These are phyloP conservation scores for Ophion ventricosus DNA, from an alignment of 2,888 invertebrate genomes.

Conservation along the genomic window DNA sequence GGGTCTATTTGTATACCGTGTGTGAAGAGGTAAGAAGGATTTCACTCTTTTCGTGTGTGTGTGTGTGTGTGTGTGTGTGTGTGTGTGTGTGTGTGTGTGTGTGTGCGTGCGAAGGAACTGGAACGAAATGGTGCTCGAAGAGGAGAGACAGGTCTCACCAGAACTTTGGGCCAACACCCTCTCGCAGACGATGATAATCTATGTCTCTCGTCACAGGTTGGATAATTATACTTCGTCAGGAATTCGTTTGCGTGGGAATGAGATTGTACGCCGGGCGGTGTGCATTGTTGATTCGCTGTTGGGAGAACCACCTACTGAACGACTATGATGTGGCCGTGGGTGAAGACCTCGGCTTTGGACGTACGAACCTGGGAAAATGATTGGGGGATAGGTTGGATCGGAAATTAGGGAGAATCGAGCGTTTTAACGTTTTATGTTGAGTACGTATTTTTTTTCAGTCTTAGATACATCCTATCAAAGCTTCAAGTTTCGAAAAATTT, in stretches of 20 bases:
- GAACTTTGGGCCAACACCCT: conserved; percentile 16
- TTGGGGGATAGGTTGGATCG: neutral
- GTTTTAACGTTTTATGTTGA: neutral
- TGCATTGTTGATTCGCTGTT: neutral
- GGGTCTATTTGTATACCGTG: conserved; percentile 7
- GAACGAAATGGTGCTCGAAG: conserved; percentile 49
- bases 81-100: neutral
- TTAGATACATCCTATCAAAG: too few relatives aligned
- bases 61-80: neutral
- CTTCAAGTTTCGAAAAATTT: too few relatives aligned
- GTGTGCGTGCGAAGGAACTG: conserved; percentile 32
- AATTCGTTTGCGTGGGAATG: conserved; percentile 18
- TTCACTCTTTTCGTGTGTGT: conserved; percentile 30
- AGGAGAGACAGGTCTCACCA: conserved; percentile 13
- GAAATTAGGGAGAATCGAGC: neutral
- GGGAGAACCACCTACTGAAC: neutral
- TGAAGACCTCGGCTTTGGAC: neutral
- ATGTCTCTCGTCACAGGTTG: conserved; percentile 22
- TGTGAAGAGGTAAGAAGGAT: conserved; percentile 5
- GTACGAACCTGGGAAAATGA: neutral
- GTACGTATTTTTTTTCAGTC: too few relatives aligned
- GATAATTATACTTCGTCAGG: conserved; percentile 33
- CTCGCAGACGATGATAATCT: conserved; percentile 12
- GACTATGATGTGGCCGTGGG: neutral
- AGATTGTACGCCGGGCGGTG: neutral